These are phyloP conservation scores for Hyposmocoma kahamanoa DNA, from an alignment of 1,140 invertebrate species.

Conservation along the genomic window DNA sequence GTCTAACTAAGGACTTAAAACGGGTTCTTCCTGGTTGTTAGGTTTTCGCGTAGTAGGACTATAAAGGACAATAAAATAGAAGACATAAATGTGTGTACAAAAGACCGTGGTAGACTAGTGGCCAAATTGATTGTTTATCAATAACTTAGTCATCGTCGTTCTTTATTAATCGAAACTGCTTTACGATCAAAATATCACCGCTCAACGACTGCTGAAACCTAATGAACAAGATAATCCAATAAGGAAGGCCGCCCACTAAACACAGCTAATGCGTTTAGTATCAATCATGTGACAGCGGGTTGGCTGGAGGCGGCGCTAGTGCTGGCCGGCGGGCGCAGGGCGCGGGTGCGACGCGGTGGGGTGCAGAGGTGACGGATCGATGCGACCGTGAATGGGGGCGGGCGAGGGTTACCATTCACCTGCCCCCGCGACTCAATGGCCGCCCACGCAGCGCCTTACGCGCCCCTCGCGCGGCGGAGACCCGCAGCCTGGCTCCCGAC, in stretches of 20 bases:
- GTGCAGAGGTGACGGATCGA: constrained; percentile 48
- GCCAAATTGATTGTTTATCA: too few relatives aligned
- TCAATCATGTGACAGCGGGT: constrained; percentile 6
- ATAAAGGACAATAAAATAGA: too few relatives aligned
- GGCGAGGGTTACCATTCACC: constrained; percentile 53
- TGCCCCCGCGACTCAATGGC: constrained; percentile 64
- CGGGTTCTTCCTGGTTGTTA: too few relatives aligned
- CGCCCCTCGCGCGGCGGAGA: constrained; percentile 14
- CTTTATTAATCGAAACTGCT: too few relatives aligned
- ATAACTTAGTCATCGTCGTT: too few relatives aligned
- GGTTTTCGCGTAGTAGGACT: too few relatives aligned
- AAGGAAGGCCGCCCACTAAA: constrained; percentile 8
- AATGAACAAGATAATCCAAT: constrained; percentile 20
- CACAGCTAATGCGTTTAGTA: constrained; percentile 8
- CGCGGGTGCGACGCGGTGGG: constrained; percentile 18
- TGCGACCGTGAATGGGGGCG: constrained; percentile 46
- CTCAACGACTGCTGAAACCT: constrained; percentile 5
- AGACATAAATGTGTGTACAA: too few relatives aligned
- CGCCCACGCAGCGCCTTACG: constrained; percentile 47
- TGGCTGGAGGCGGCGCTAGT: neutral
- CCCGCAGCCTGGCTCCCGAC: constrained; percentile 21
- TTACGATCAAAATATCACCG: too few relatives aligned
- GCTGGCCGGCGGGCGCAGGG: constrained; percentile 13
- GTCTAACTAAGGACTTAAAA: too few relatives aligned
- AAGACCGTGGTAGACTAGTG: too few relatives aligned